These are phyloP conservation scores for Drosophila paranaensis DNA, from an alignment of 2,888 invertebrate species.

Conservation along the genomic window DNA sequence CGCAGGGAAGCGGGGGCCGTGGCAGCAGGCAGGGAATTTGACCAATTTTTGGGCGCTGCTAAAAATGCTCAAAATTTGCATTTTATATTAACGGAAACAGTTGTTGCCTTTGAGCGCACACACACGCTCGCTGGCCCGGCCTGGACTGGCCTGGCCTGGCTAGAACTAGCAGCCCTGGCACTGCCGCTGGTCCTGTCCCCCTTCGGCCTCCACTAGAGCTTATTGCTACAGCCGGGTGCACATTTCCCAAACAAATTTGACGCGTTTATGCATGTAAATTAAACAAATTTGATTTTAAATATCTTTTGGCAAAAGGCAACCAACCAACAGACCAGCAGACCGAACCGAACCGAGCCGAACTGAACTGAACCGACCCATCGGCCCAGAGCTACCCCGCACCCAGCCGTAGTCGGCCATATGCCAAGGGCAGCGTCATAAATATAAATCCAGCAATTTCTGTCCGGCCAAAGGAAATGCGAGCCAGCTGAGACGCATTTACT, in stretches of 20 bases:
- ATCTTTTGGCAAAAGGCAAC: constrained; percentile 67
- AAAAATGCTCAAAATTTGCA: constrained; percentile 79
- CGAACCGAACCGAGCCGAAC: constrained; percentile 1
- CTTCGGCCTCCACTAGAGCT: neutral
- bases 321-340: constrained; percentile 34
- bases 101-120: constrained; percentile 79
- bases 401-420: constrained; percentile 40
- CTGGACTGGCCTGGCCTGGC: constrained; percentile 8
- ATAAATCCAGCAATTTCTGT: constrained; percentile 36
- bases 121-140: constrained; percentile 18
- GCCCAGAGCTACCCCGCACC: neutral
- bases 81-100: constrained; percentile 83
- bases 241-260: constrained; percentile 77
- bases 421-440: constrained; percentile 58
- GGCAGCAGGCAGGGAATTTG: constrained; percentile 11
- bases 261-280: constrained; percentile 81
- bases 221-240: constrained; percentile 67
- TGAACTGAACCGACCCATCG: constrained; percentile 6
- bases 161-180: constrained; percentile 15
- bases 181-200: neutral
- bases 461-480: constrained; percentile 32
- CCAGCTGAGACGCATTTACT: constrained; percentile 38
- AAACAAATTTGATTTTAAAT: constrained; percentile 81
- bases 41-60: constrained; percentile 61
- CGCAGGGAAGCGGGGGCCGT: constrained; percentile 50